These are phyloP conservation scores for Cisticola juncidis DNA, from an alignment of 2,113 vertebrate species.

Conservation along the genomic window DNA sequence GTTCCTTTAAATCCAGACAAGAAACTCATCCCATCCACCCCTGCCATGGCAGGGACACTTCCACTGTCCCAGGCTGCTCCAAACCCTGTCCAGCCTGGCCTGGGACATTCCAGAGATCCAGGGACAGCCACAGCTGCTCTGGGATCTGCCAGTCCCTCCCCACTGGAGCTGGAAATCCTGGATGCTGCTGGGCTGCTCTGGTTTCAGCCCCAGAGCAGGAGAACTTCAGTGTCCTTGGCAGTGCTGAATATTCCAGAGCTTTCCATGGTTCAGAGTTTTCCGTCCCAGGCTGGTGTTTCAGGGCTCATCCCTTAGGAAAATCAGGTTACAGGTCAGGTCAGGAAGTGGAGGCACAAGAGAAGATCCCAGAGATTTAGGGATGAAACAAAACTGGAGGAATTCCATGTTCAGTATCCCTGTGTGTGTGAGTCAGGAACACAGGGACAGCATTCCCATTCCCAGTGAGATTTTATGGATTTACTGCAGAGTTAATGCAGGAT, in stretches of 20 bases:
- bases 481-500: no score
- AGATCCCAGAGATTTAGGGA: neutral
- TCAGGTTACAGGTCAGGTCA: rapidly evolving
- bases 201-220: neutral
- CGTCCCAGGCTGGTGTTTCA: neutral
- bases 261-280: no score
- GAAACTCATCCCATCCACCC: neutral
- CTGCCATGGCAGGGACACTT: neutral
- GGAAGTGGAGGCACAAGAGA: neutral
- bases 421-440: rapidly evolving
- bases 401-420: rapidly evolving
- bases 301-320: neutral
- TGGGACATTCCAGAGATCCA: neutral
- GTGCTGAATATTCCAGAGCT: neutral
- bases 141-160: neutral
- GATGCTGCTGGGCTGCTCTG: neutral
- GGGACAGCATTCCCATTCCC: neutral
- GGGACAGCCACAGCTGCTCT: neutral
- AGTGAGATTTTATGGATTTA: neutral
- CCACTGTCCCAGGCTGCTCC: neutral
- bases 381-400: neutral
- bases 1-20: neutral
- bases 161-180: neutral
- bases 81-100: neutral
- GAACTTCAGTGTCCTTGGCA: neutral